Evolutionary conservation across 2,888 invertebrate species (phyloP), one percentile per base, ranked within the genome.

Genomic region (Hypomecis punctinalis): DNA sequence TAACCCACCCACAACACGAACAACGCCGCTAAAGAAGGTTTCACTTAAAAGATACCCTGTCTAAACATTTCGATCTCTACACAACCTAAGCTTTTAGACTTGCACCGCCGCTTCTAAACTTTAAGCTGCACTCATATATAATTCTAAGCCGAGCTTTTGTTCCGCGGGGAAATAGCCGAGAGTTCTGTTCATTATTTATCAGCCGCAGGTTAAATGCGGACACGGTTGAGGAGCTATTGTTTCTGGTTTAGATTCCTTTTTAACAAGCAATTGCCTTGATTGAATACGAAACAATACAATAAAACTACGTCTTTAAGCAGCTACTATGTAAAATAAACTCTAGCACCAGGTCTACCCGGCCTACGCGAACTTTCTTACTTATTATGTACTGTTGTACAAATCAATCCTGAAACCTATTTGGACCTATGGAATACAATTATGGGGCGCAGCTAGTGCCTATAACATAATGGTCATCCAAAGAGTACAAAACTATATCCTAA

Each of bases 111-210:
- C 90, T 89, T 89, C 93, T 91, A 92, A 92, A 92, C 91, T 93
- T 93, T 91, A 93, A 93, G 91, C 92, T 89, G 81, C 74, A 79
- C 89, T 92, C 91, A 93, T 93, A 90, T 90, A 91, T 93, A 89
- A 93, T 93, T 93, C 92, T 91, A 89, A 90, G 84, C 85, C 85
- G 80, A 87, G 90, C 90, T 90, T 92, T 92, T 90, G 90, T 90
- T 84, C 91, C 89, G 82, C 76, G 75, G 91, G 92, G 92, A 91
- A 91, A 91, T 91, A 87, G 89, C 87, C 79, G 89, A 88, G 90
- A 89, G 89, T 89, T 78, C 80, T 80, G 79, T 86, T 89, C 89
- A 92, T 91, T 83, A 91, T 91, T 83, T 87, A 91, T 84, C 79
- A 74, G 79, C 81, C 73, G 80, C 76, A 79, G 81, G 83, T 81